Base-by-base conservation (phyloP, 2,888 invertebrate species). In the Hemithea aestivaria region DNA sequence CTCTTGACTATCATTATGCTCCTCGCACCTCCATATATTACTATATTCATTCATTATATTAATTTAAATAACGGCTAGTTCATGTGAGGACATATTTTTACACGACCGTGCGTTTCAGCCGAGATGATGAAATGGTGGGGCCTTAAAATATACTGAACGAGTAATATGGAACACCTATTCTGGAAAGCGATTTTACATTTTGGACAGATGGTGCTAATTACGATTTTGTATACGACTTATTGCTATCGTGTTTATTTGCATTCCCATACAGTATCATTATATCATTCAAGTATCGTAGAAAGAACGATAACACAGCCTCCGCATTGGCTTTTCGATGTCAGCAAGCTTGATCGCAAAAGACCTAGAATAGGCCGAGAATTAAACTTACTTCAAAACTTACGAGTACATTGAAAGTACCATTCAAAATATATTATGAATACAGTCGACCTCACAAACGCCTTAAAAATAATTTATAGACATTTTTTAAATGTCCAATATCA, bases 261-360 rank as follows among this genome's bases (percentile, higher is more conserved):
- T 11, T 32, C 10, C 35, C 24, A 8, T 29, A 25, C 9, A 20
- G 10, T 23, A 29, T 24, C 37, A 16, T 27, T n/a, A 6, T 9
- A 8, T 24, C 9, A 24, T 32, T 16, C 16, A 16, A 16, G 5
- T 16, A 16, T 16, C 16, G 5, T 16, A 16, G 16, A 16, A 16
- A 26, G n/a, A 27, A 34, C 25, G 21, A 45, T 31, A 27, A 35
- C 38, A 43, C 58, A 56, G 59, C 61, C 56, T 60, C 59, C 52
- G 43, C 51, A 35, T 45, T 53, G 56, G 55, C 57, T 59, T 43
- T 51, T 54, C 46, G 34, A 45, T 51, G 44, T 39, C 43, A 32
- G 31, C 27, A 37, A 35, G 40, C 28, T 27, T 26, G 24, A 39
- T 29, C 27, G 43, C 24, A 27, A 4, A 23, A 35, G 35, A 26